Evolutionary conservation across 2,113 vertebrate genomes (phyloP), one percentile per base, ranked within the genome.

Genomic region (Mohoua ochrocephala): DNA sequence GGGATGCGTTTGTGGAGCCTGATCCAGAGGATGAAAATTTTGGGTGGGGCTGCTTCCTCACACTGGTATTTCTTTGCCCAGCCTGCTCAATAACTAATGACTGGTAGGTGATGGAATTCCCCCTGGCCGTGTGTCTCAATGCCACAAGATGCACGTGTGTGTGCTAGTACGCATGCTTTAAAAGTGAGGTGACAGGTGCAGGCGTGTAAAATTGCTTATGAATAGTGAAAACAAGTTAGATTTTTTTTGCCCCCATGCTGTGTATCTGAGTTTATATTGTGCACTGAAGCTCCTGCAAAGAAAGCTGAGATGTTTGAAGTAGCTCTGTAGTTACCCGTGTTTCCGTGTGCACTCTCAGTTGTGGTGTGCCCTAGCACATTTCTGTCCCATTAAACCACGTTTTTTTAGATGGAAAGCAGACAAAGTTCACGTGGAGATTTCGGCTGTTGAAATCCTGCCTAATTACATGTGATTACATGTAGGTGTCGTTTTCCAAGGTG

Each of bases 311-410:
- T 35, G 27, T 28, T 45, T 52, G 35, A 74, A 41, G 56, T 39
- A 59, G 44, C 37, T 42, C 0, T 50, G 19, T 15, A 35, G 64
- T 33, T 75, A 15, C 30, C 44, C 24, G 7, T 63, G 71, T 56
- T 69, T 64, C 53, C 5, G 0, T 35, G 31, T 52, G 23, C 2
- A 2, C 14, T n/a, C 15, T 57, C 22, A 7, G 47, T 28, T 63
- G 15, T 47, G 56, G 4, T 82, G 20, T 83, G 50, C 67, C 54
- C 15, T n/a, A 42, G n/a, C 37, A 27, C 59, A 42, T 45, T 60
- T 42, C 85, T 91, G 59, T n/a, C 54, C 50, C 68, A 33, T 60
- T 47, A 83, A 94, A 39, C 9, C 30, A 53, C 15, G 0, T 15
- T 42, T 50, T 78, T 80, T 28, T 35, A 49, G 57, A 8, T 37